phyloP scores from a whole-genome alignment of 2,113 vertebrate genomes.

The Reinhardtius hippoglossoides region DNA sequence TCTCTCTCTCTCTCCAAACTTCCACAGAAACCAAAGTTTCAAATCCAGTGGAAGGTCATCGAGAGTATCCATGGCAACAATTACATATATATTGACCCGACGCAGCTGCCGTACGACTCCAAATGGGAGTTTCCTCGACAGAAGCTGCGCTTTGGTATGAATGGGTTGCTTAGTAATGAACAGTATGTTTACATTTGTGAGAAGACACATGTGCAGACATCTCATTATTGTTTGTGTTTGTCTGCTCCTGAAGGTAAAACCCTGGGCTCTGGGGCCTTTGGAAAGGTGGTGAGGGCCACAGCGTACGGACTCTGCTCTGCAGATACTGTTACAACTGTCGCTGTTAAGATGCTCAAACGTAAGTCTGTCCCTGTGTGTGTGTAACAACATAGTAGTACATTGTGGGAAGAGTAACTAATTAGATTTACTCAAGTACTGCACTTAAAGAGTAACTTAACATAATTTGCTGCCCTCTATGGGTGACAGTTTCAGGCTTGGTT shows the following conservation, averaged over 20 bases:
- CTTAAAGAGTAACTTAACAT: neutral
- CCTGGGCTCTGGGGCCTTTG: constrained; percentile 95
- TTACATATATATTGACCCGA: constrained; percentile 95
- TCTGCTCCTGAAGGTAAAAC: constrained; percentile 86
- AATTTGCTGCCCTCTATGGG: neutral
- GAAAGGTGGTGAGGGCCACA: constrained; percentile 95
- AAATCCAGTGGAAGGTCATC: constrained; percentile 97
- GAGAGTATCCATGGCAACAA: constrained; percentile 92
- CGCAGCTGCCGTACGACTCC: constrained; percentile 93
- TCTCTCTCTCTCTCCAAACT: neutral
- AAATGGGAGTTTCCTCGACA: constrained; percentile 97
- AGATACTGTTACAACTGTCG: constrained; percentile 90
- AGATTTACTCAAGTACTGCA: neutral
- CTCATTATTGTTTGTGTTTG: constrained; percentile 20
- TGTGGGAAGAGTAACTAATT: neutral
- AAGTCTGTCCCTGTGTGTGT: constrained; percentile 65
- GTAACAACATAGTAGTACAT: neutral
- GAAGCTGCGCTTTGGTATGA: constrained; percentile 93
- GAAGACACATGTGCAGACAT: neutral
- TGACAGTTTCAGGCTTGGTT: neutral
- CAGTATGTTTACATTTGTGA: neutral
- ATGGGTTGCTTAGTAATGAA: neutral
- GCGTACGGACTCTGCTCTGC: constrained; percentile 93
- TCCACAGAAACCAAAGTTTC: constrained; percentile 93
- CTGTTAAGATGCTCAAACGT: constrained; percentile 99